Evolutionary conservation across 2,888 invertebrate species (phyloP).

Genomic region (Parascotia fuliginaria): DNA sequence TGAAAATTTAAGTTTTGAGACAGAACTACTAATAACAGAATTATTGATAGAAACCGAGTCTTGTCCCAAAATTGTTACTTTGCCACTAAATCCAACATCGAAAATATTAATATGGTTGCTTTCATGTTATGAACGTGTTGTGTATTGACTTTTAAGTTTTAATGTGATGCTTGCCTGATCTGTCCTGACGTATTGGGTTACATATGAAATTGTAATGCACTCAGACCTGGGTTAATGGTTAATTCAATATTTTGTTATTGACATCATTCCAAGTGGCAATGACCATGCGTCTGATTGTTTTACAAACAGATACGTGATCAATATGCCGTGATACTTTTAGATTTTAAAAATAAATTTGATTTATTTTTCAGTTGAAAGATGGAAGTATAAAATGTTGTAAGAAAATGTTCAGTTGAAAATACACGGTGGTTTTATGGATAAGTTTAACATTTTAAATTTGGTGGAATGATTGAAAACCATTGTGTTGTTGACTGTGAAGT

Average conservation of each 20-base stretch:
- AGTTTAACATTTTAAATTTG: constrained; percentile 22
- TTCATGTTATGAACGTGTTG: constrained; percentile 13
- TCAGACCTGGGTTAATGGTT: constrained; percentile 55
- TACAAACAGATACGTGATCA: constrained; percentile 26
- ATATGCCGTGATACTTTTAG: constrained; percentile 8
- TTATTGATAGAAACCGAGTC: no score
- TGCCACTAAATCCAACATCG: no score
- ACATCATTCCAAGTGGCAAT: constrained; percentile 52
- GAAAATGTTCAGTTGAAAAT: constrained; percentile 22
- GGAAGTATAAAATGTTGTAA: constrained; percentile 17
- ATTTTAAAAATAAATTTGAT: not conserved
- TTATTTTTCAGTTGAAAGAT: not conserved
- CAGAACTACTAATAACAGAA: no score
- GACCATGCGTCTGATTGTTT: constrained; percentile 51
- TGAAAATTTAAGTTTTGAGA: no score
- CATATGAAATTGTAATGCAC: constrained; percentile 72
- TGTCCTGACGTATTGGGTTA: constrained; percentile 55
- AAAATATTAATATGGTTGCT: constrained; percentile 6
- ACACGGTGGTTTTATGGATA: constrained; percentile 25
- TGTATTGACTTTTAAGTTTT: constrained; percentile 24
- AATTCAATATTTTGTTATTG: constrained; percentile 73
- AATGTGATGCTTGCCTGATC: constrained; percentile 33
- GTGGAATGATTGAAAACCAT: constrained; percentile 34
- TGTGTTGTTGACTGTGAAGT: constrained; percentile 32
- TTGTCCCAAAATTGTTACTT: no score